Evolutionary conservation across 2,888 invertebrate species (phyloP).

Genomic region (Lymantria dispar): DNA sequence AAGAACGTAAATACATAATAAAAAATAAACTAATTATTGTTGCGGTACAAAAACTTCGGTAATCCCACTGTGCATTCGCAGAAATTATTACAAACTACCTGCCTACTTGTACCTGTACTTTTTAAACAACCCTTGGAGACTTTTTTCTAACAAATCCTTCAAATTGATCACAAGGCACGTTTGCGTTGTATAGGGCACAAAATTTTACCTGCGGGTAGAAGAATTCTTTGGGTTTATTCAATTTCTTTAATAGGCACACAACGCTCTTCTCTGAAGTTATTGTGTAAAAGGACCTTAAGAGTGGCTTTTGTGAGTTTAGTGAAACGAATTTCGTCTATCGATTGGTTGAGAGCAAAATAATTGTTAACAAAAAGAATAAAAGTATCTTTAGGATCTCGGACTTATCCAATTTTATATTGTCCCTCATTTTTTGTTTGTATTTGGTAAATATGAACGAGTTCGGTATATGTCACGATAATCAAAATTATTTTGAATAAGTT

Average conservation of each 20-base stretch:
- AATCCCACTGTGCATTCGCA: conserved; percentile 24
- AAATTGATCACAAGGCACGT: conserved; percentile 36
- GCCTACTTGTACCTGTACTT: conserved; percentile 26
- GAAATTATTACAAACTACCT: conserved; percentile 32
- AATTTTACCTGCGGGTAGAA: conserved; percentile 28
- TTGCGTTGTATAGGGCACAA: conserved; percentile 24
- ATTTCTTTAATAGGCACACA: conserved; percentile 30
- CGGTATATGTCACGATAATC: no score
- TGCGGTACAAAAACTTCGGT: conserved; percentile 4
- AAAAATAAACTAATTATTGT: not conserved
- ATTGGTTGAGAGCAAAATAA: conserved; percentile 8
- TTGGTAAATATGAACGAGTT: not conserved
- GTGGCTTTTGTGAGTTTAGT: conserved; percentile 26
- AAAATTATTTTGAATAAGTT: no score
- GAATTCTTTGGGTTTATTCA: conserved; percentile 30
- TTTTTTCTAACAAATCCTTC: conserved; percentile 29
- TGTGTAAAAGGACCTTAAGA: conserved; percentile 29
- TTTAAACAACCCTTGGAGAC: conserved; percentile 26
- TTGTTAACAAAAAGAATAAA: conserved; percentile 9
- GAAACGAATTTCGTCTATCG: conserved; percentile 21
- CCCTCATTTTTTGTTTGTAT: not conserved
- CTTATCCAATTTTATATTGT: not conserved
- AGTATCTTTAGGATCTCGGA: conserved; percentile 1
- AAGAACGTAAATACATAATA: no score
- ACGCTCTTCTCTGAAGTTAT: conserved; percentile 23